Percentiles rank a stretch among this genome's conserved stretches.
phyloP scores from a whole-genome alignment of 1,140 invertebrate species.

The Lordiphosa clarofinis region DNA sequence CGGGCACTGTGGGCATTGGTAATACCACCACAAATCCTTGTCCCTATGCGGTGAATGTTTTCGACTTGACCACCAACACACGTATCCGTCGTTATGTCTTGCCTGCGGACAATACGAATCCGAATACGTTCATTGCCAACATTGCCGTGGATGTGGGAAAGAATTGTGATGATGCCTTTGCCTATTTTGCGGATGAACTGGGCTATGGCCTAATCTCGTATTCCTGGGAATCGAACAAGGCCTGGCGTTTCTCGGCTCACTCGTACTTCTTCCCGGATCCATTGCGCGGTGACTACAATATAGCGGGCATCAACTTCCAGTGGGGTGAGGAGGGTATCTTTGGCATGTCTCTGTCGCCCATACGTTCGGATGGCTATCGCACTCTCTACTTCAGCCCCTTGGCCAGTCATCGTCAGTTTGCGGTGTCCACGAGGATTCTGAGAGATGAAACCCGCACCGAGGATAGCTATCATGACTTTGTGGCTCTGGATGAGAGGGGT shows the following conservation, averaged over 20 bases:
- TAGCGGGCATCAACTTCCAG: constrained; percentile 89
- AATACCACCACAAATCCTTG: constrained; percentile 87
- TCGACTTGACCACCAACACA: constrained; percentile 87
- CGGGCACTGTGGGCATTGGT: constrained; percentile 89
- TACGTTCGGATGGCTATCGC: constrained; percentile 84
- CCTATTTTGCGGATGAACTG: constrained; percentile 90
- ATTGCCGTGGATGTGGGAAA: constrained; percentile 88
- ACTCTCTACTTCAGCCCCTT: constrained; percentile 89
- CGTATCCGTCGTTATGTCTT: constrained; percentile 86
- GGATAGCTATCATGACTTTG: constrained; percentile 87
- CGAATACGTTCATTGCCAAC: constrained; percentile 89
- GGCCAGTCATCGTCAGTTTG: constrained; percentile 87
- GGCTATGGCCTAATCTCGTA: constrained; percentile 90
- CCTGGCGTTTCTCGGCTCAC: constrained; percentile 87
- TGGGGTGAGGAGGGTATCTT: constrained; percentile 91
- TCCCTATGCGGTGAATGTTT: constrained; percentile 87
- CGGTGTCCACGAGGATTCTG: constrained; percentile 87
- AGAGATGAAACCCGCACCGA: constrained; percentile 84
- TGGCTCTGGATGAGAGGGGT: constrained; percentile 84
- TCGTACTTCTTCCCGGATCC: constrained; percentile 90
- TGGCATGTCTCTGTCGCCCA: constrained; percentile 86
- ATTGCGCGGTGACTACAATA: constrained; percentile 87
- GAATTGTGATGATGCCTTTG: constrained; percentile 87
- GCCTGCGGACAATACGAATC: constrained; percentile 86
- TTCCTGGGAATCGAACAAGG: constrained; percentile 86